Evolutionary conservation across 2,888 invertebrate species (phyloP).

Genomic region (Cantharis lateralis): DNA sequence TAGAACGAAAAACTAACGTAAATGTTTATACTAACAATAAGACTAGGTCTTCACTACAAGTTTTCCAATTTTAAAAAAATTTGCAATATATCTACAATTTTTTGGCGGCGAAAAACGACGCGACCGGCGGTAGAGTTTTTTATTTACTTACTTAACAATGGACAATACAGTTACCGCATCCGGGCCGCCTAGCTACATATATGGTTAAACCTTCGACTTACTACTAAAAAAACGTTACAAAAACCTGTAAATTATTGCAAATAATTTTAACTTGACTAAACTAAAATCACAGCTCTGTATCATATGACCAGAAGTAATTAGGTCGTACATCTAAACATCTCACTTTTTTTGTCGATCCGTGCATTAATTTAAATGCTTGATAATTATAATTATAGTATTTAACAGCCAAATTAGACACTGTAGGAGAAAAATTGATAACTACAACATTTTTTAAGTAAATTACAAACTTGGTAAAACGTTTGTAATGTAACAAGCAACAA

Average conservation of each 20-base stretch:
- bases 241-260: slow-evolving; percentile 20
- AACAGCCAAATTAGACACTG: slow-evolving; percentile 55
- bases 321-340: slow-evolving; percentile 56
- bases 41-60: slow-evolving; percentile 14
- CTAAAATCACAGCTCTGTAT: slow-evolving; percentile 56
- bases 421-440: slow-evolving; percentile 20
- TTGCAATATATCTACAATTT: slow-evolving; percentile 13
- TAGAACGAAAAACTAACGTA: slow-evolving; percentile 8
- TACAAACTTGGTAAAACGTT: not conserved
- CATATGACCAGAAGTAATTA: slow-evolving; percentile 47
- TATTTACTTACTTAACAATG: not conserved
- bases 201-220: not conserved
- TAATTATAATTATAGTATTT: slow-evolving; percentile 48
- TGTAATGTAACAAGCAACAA: not conserved
- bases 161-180: not conserved
- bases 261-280: slow-evolving; percentile 32
- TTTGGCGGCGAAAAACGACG: not conserved
- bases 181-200: not conserved
- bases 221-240: not conserved
- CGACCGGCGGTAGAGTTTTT: not conserved
- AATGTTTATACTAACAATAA: slow-evolving; percentile 13
- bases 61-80: slow-evolving; percentile 16
- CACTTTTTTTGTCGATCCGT: slow-evolving; percentile 59
- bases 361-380: slow-evolving; percentile 55
- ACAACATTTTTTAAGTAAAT: slow-evolving; percentile 17